phyloP scores from a whole-genome alignment of 1,140 invertebrate genomes.

The Procambarus clarkii region DNA sequence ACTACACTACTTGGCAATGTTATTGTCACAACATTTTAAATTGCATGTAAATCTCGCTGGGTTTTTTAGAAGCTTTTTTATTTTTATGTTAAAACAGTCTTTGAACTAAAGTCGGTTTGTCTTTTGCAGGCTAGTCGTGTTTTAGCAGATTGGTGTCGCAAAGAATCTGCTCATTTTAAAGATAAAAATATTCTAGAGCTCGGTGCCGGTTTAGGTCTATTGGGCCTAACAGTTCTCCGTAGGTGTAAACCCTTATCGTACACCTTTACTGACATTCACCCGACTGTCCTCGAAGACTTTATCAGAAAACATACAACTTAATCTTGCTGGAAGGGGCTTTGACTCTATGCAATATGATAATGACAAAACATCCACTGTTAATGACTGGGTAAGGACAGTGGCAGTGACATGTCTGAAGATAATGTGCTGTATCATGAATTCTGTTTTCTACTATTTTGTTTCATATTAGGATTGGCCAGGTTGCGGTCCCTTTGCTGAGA shows the following conservation, averaged over 20 bases:
- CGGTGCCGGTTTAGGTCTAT: constrained; percentile 41
- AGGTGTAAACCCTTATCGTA: constrained; percentile 40
- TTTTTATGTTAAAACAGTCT: too few relatives aligned
- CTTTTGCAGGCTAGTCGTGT: constrained; percentile 42
- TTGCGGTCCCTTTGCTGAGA: too few relatives aligned
- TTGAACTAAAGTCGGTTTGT: too few relatives aligned
- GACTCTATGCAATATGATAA: not conserved
- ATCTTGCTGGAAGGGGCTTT: not conserved
- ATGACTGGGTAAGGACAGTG: constrained; percentile 18
- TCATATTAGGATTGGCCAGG: too few relatives aligned
- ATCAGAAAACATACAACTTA: constrained; percentile 41
- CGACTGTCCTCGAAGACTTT: constrained; percentile 30
- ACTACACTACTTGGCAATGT: too few relatives aligned
- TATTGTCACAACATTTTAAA: too few relatives aligned
- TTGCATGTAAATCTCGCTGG: too few relatives aligned
- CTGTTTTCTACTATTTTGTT: too few relatives aligned
- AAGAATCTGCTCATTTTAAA: constrained; percentile 6
- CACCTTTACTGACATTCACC: constrained; percentile 39
- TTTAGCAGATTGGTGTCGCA: constrained; percentile 44
- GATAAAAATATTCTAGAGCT: constrained; percentile 33
- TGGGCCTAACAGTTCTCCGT: constrained; percentile 38
- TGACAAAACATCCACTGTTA: not conserved
- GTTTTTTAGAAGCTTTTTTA: too few relatives aligned
- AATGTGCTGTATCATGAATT: too few relatives aligned
- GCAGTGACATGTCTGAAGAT: too few relatives aligned